Base-by-base conservation (phyloP, 2,113 vertebrate genomes). In the Tachycineta bicolor region DNA sequence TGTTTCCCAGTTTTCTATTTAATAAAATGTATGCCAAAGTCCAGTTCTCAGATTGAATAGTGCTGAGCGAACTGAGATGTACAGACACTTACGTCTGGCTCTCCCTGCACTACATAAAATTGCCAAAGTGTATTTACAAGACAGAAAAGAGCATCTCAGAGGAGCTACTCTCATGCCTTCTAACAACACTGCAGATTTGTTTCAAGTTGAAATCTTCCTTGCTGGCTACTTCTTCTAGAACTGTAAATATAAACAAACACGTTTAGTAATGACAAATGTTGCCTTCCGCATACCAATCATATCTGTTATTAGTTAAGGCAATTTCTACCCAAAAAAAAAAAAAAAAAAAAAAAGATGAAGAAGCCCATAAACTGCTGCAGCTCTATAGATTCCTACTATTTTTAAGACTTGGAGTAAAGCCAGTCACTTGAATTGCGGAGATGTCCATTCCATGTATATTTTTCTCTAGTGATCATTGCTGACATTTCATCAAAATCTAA, bases 361-460 rank as follows among this genome's bases (percentile, higher is more conserved):
- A 9, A 8, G 29, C 41, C 84, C 33, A 64, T 46, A 97, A 93
- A 91, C 41, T 73, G 58, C 77, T 94, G 79, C 86, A 96, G 83
- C 93, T 96, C 46, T 86, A 97, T 83, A 92, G 89, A 95, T 80
- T 96, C 90, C 49, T 34, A 94, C 68, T 55, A 97, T 97, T 97
- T 98, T 98, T 97, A 98, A 97, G 96, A 96, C 93, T 89, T 97
- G 97, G 96, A 97, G 33, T 93, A 86, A 85, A 97, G 94, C 95
- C 97, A 98, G 96, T 87, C 83, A 87, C 81, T 95, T 97, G 95
- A 98, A 98, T 95, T 98, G 96, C 97, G 93, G 74, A 89, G 46
- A 93, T 96, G 96, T 91, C 96, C 93, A 87, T 97, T 97, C 88
- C 88, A 96, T 97, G 94, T 97, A 71, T 96, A 97, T 97, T 94